A percentile compares a stretch with the other conserved stretches of the same genome.
Evolutionary conservation across 35 echinoderm and acorn worm genomes (phyloP).

Genomic region (Diadema setosum): DNA sequence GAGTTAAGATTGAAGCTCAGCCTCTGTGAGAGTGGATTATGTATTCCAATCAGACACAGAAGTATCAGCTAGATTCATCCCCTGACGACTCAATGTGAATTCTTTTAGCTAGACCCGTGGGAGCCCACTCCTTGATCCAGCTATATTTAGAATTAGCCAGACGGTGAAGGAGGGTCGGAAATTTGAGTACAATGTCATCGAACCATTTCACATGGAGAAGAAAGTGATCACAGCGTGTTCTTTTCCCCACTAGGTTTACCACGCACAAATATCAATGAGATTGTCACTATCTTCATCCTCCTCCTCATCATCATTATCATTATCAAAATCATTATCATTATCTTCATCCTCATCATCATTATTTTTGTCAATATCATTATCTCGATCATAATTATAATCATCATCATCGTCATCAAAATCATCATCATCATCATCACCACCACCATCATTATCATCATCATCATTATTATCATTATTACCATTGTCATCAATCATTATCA

Average conservation of each 20-base stretch:
- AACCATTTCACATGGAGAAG: too few species aligned
- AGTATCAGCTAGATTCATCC: too few species aligned
- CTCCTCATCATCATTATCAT: background rate
- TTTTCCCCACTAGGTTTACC: background rate
- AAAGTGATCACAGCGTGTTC: too few species aligned
- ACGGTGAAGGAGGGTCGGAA: too few species aligned
- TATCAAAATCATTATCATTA: background rate
- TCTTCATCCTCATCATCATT: background rate
- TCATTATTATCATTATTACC: background rate
- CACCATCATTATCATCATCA: background rate
- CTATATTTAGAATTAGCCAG: too few species aligned
- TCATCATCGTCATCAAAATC: slow-evolving; percentile 11
- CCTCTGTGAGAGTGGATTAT: too few species aligned
- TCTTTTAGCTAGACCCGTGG: too few species aligned
- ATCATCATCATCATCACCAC: background rate
- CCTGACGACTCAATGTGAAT: too few species aligned
- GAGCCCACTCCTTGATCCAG: too few species aligned
- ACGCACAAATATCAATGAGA: background rate
- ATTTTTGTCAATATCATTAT: background rate
- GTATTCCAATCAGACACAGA: too few species aligned
- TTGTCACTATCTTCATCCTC: background rate
- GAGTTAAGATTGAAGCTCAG: too few species aligned
- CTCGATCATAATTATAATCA: slow-evolving; percentile 7
- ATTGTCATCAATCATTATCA: background rate
- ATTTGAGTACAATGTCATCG: too few species aligned